phyloP scores from a whole-genome alignment of 2,113 vertebrate species.

The Nematolebias whitei region DNA sequence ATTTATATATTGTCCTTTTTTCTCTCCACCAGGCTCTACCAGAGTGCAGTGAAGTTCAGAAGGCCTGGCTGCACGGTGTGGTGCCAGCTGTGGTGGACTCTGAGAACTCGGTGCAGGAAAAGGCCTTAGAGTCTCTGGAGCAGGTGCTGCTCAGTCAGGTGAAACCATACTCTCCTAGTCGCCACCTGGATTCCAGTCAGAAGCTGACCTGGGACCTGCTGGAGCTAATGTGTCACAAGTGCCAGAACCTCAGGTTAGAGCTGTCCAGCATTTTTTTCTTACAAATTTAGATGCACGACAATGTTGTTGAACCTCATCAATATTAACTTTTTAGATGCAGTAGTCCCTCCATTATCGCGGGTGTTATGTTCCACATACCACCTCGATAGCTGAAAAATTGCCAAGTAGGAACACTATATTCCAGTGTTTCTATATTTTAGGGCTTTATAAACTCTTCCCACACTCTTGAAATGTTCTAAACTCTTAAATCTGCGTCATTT shows the following conservation, averaged over 20 bases:
- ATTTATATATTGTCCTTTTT: not conserved
- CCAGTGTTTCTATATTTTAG: no score
- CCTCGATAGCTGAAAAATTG: no score
- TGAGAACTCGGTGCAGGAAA: slow-evolving; percentile 89
- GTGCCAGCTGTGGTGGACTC: slow-evolving; percentile 85
- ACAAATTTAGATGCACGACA: not conserved
- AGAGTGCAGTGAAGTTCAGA: slow-evolving; percentile 77
- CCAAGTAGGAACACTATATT: no score
- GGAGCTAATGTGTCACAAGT: slow-evolving; percentile 81
- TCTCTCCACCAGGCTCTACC: slow-evolving; percentile 77
- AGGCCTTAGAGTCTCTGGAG: slow-evolving; percentile 89
- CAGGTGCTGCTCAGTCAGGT: slow-evolving; percentile 85
- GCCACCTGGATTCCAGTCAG: slow-evolving; percentile 69
- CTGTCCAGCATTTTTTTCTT: not conserved
- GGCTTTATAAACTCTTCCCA: no score
- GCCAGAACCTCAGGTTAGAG: slow-evolving; percentile 84
- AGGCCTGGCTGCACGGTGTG: slow-evolving; percentile 87
- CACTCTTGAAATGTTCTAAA: no score
- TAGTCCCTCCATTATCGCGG: no score
- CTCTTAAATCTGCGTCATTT: no score
- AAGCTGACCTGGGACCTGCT: slow-evolving; percentile 89
- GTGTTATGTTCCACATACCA: no score
- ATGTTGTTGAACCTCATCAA: no score
- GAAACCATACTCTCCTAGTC: slow-evolving; percentile 66
- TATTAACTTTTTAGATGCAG: no score